These are phyloP conservation scores for Drosophila mayaguana DNA, from an alignment of 2,888 invertebrate genomes.

Conservation along the genomic window DNA sequence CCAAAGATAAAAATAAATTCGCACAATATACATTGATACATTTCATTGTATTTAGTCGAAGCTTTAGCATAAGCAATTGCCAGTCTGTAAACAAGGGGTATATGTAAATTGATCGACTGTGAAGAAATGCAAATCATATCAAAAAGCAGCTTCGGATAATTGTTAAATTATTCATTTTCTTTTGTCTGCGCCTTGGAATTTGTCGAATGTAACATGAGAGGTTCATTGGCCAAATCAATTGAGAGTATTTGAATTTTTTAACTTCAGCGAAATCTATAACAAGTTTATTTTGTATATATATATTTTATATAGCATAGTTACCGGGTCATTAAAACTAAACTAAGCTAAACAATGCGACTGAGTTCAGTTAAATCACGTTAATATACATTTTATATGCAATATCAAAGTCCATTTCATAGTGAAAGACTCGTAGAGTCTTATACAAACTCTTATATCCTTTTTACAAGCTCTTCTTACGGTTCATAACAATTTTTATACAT, in stretches of 20 bases:
- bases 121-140: constrained; percentile 33
- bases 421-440: background rate
- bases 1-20: constrained; percentile 31
- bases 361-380: background rate
- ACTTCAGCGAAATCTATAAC: background rate
- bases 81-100: constrained; percentile 24
- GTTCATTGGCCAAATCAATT: constrained; percentile 2
- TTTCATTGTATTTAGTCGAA: constrained; percentile 26
- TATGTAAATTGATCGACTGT: constrained; percentile 22
- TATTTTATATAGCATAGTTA: constrained; percentile 47
- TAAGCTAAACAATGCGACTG: background rate
- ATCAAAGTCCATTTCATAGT: background rate
- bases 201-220: background rate
- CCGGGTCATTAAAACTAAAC: constrained; percentile 13
- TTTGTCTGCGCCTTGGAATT: background rate
- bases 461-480: too few species aligned
- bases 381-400: background rate
- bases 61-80: constrained; percentile 18
- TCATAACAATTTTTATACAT: background rate
- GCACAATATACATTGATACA: constrained; percentile 15
- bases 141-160: background rate
- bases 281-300: background rate
- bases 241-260: background rate
- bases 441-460: too few species aligned
- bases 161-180: constrained; percentile 20